A percentile compares a stretch with the other conserved stretches of the same genome.
phyloP scores from a whole-genome alignment of 2,797 vertebrate species.

The Enteromius unitaeniatus region DNA sequence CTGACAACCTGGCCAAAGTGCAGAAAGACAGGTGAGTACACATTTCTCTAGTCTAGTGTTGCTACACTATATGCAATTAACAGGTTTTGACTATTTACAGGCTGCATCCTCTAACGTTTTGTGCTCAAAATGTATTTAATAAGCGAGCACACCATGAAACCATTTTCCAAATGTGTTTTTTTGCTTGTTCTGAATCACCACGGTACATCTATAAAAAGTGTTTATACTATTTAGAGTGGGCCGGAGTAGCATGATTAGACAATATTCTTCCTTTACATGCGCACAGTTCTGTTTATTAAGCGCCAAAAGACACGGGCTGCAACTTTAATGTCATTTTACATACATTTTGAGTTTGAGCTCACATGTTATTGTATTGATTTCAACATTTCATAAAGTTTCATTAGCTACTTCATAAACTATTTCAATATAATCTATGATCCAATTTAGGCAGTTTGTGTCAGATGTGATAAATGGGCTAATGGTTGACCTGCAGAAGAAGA shows the following conservation, averaged over 20 bases:
- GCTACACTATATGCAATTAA: neutral
- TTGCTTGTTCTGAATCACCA: no score
- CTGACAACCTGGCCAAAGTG: constrained; percentile 52
- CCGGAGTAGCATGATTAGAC: no score
- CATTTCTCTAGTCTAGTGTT: neutral
- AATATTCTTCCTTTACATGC: no score
- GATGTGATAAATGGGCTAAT: constrained; percentile 72
- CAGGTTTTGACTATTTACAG: neutral
- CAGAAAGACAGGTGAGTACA: constrained; percentile 57
- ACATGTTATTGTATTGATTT: neutral
- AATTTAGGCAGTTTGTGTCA: constrained; percentile 81
- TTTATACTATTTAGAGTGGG: no score
- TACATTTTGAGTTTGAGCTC: neutral
- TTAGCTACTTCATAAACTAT: neutral
- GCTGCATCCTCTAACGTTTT: no score
- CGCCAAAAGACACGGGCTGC: no score
- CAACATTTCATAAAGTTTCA: neutral
- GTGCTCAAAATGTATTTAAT: no score
- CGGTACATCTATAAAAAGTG: no score
- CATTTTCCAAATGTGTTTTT: no score
- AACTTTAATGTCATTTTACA: neutral
- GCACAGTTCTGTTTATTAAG: no score
- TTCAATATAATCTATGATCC: constrained; percentile 14
- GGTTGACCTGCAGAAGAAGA: constrained; percentile 74
- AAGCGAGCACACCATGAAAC: no score